A percentile compares a stretch with the other conserved stretches of the same genome.
Conservation (phyloP, 2,797 vertebrate genomes). For the Falco cherrug region DNA sequence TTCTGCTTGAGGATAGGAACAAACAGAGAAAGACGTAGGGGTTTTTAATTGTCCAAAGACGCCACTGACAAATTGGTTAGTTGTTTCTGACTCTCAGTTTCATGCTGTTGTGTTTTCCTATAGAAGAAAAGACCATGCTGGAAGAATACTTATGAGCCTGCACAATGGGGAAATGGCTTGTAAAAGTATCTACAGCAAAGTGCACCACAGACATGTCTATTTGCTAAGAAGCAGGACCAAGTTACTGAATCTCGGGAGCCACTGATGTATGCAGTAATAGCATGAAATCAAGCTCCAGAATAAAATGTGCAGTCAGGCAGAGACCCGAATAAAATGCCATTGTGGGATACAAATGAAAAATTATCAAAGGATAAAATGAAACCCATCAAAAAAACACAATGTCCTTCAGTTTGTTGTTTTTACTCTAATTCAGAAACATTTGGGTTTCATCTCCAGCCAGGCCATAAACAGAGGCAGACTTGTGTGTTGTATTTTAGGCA, state of each 20-base stretch:
- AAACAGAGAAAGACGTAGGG: background rate
- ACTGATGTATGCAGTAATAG: conserved; percentile 50
- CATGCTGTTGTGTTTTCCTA: background rate
- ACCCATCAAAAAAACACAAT: conserved; percentile 53
- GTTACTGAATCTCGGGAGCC: conserved; percentile 20
- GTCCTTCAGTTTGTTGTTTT: conserved; percentile 60
- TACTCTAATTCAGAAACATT: conserved; percentile 59
- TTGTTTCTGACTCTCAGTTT: conserved; percentile 42
- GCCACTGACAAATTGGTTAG: conserved; percentile 52
- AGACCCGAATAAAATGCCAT: conserved; percentile 42
- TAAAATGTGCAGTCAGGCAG: conserved; percentile 65
- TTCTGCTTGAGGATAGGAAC: background rate
- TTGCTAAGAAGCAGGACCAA: conserved; percentile 64
- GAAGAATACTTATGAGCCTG: conserved; percentile 66
- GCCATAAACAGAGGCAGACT: conserved; percentile 46
- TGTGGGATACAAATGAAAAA: conserved; percentile 55
- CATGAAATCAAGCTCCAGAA: conserved; percentile 59
- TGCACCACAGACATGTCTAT: conserved; percentile 47
- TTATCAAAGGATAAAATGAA: conserved; percentile 53
- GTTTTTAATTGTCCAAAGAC: conserved; percentile 44
- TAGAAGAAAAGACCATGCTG: conserved; percentile 22
- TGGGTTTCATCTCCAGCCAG: conserved; percentile 59
- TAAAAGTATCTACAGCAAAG: conserved; percentile 49
- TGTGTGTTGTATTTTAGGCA: background rate
- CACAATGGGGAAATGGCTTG: conserved; percentile 66